Base-by-base conservation (phyloP, 2,888 invertebrate genomes). In the Zaprionus bogoriensis region DNA sequence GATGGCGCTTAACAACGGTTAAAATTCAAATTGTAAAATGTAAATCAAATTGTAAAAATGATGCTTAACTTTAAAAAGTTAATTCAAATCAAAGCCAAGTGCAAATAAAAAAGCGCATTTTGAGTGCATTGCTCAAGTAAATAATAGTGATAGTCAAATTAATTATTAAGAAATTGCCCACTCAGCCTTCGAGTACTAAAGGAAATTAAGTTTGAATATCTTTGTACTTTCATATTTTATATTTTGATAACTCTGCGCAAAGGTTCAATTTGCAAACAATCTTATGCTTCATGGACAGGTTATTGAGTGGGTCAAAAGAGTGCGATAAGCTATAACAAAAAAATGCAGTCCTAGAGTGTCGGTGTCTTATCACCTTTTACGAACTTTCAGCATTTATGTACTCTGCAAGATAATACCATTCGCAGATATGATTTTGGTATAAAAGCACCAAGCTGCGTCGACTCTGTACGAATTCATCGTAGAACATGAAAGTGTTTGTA, bases 281-380 rank as follows among this genome's bases (percentile, higher is more conserved):
- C 6, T 38, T 19, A 2, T 28, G n/a, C 39, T 45, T n/a, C n/a
- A 20, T 9, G 45, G 45, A 45, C 27, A 42, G 41, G 10, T 25
- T 45, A 30, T 32, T 45, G 39, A 59, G 45, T 62, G 50, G 39
- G 9, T 51, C 39, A 48, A 50, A 51, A 38, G 4, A 7, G 7
- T 14, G 17, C 9, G 32, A 36, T 36, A 36, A 36, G 32, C 32
- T 27, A 5, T 2, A 25, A 25, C 7, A 4, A 7, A 25, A 25
- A 25, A 25, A n/a, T n/a, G n/a, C n/a, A n/a, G n/a, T 25, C 30
- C 6, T 32, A 32, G 6, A 32, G 14, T 32, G 14, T 9, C 32
- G 17, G 7, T 36, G 17, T 17, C 32, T 36, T 36, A 36, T 36
- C 32, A 3, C 14, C 9, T 36, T 4, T 7, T 6, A 17, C 9